Evolutionary conservation across 2,113 vertebrate species (phyloP).

Genomic region (Conger conger): DNA sequence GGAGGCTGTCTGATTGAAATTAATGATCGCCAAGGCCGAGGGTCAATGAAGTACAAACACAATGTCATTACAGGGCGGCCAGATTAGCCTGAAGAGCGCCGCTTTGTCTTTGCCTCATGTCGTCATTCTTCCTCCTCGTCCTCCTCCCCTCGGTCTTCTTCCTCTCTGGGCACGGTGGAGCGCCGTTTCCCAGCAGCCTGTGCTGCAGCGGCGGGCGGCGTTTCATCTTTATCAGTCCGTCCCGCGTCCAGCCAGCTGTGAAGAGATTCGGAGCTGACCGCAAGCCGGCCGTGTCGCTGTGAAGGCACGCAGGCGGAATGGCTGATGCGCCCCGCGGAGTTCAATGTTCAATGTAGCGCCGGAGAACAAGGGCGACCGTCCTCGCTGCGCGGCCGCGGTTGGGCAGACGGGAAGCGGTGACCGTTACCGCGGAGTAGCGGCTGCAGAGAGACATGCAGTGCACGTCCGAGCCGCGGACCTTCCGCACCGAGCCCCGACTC

Average conservation of each 20-base stretch:
- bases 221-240: constrained; percentile 31
- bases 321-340: constrained; percentile 45
- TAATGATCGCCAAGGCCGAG: constrained; percentile 23
- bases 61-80: constrained; percentile 22
- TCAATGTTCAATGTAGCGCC: constrained; percentile 22
- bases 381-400: neutral
- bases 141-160: neutral
- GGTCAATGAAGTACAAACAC: constrained; percentile 38
- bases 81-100: neutral
- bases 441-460: neutral
- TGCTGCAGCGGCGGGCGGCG: neutral
- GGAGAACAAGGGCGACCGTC: constrained; percentile 35
- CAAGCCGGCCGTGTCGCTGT: constrained; percentile 31
- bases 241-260: constrained; percentile 38
- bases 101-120: neutral
- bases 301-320: constrained; percentile 40
- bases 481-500: neutral
- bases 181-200: neutral
- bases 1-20: constrained; percentile 38
- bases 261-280: constrained; percentile 40
- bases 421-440: too few species aligned
- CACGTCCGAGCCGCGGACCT: neutral
- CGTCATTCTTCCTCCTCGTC: neutral
- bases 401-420: neutral
- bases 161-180: neutral